Percentiles rank a stretch among this genome's conserved stretches.
Conservation (phyloP, 1,140 invertebrate species). For the Oedothorax gibbosus region DNA sequence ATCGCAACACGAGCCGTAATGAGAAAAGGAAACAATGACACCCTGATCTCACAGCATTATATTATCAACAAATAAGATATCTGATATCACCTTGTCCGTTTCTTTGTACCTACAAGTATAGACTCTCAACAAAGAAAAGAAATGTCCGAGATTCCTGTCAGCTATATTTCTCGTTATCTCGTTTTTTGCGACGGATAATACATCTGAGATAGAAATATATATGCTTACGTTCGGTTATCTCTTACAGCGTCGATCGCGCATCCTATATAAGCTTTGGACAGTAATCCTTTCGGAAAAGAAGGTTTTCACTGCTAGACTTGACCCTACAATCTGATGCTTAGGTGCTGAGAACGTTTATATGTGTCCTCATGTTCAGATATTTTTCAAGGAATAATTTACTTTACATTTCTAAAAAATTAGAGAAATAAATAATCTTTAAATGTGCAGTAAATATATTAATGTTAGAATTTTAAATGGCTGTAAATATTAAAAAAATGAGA, state of each 20-base stretch:
- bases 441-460: too few species aligned
- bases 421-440: too few species aligned
- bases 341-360: too few species aligned
- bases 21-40: slow-evolving; percentile 15
- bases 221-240: neutral
- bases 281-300: neutral
- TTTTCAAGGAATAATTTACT: too few species aligned
- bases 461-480: too few species aligned
- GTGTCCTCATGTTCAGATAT: too few species aligned
- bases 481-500: too few species aligned
- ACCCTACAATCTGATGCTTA: too few species aligned
- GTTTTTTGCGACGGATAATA: slow-evolving; percentile 9
- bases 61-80: slow-evolving; percentile 43
- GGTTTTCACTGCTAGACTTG: neutral
- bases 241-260: neutral
- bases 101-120: slow-evolving; percentile 9
- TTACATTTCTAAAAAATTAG: too few species aligned
- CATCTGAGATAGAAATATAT: neutral
- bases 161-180: slow-evolving; percentile 7
- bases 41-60: slow-evolving; percentile 17
- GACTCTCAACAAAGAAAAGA: neutral
- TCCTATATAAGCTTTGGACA: neutral
- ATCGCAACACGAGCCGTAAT: neutral
- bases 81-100: slow-evolving; percentile 22
- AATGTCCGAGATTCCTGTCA: neutral